A percentile compares a stretch with the other conserved stretches of the same genome.
These are phyloP conservation scores for Cremastinae sp. DNA, from an alignment of 2,888 invertebrate genomes.

Conservation along the genomic window DNA sequence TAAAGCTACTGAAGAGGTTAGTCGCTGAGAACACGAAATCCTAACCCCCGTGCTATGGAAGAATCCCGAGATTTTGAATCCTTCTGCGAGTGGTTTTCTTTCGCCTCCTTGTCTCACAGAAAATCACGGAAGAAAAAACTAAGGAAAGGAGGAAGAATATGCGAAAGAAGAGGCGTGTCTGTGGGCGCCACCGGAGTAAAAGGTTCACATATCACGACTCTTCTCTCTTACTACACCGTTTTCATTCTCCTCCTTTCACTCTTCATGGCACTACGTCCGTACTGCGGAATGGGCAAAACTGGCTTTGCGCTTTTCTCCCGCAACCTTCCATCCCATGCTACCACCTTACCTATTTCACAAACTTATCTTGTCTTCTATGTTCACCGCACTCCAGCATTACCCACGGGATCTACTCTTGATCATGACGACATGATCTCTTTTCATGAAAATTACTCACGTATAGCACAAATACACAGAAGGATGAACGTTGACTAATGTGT, in stretches of 20 bases:
- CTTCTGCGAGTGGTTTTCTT: slow-evolving; percentile 39
- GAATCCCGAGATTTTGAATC: slow-evolving; percentile 41
- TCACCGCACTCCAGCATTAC: slow-evolving; percentile 66
- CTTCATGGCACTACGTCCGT: slow-evolving; percentile 38
- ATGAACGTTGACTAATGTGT: slow-evolving; percentile 71
- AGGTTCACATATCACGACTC: slow-evolving; percentile 56
- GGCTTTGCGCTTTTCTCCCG: slow-evolving; percentile 45
- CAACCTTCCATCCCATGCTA: slow-evolving; percentile 18
- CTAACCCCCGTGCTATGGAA: slow-evolving; percentile 38
- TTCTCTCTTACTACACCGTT: background rate
- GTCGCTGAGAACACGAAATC: slow-evolving; percentile 34
- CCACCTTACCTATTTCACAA: slow-evolving; percentile 43
- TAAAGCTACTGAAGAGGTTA: slow-evolving; percentile 34
- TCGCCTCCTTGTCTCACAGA: slow-evolving; percentile 29
- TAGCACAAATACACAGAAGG: slow-evolving; percentile 39
- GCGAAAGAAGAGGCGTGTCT: slow-evolving; percentile 45
- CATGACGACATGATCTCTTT: slow-evolving; percentile 71
- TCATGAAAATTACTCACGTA: slow-evolving; percentile 77
- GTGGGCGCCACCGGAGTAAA: slow-evolving; percentile 53
- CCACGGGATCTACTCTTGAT: slow-evolving; percentile 75
- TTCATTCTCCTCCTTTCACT: slow-evolving; percentile 17
- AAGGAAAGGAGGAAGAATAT: slow-evolving; percentile 6
- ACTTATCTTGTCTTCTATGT: slow-evolving; percentile 72
- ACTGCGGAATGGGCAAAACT: slow-evolving; percentile 28
- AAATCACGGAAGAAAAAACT: slow-evolving; percentile 13